Percentiles rank a stretch among this genome's conserved stretches.
phyloP scores from a whole-genome alignment of 2,113 vertebrate species.

The Oryzias melastigma region DNA sequence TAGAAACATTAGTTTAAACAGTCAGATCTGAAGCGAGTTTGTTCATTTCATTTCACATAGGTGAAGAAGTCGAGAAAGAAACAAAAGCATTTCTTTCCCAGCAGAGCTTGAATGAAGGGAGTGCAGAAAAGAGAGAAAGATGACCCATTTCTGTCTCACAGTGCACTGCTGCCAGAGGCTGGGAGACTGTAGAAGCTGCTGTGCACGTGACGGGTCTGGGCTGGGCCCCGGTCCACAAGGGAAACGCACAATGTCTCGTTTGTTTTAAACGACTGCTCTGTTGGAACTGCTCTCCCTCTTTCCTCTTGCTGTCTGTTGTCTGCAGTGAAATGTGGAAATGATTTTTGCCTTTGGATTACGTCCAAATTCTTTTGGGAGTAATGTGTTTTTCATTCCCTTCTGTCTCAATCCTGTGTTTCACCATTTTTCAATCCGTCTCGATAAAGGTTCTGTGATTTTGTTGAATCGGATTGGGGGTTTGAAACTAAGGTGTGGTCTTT shows the following conservation, averaged over 20 bases:
- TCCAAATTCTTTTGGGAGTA: slow-evolving; percentile 77
- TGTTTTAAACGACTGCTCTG: slow-evolving; percentile 71
- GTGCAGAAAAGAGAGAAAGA: slow-evolving; percentile 49
- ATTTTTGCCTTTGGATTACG: slow-evolving; percentile 80
- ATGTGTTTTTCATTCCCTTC: slow-evolving; percentile 52
- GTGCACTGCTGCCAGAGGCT: slow-evolving; percentile 62
- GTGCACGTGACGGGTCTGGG: slow-evolving; percentile 70
- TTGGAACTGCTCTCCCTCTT: slow-evolving; percentile 60
- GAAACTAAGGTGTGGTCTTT: slow-evolving; percentile 36
- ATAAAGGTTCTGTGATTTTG: slow-evolving; percentile 52
- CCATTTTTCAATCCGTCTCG: slow-evolving; percentile 63
- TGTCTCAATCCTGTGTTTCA: slow-evolving; percentile 40
- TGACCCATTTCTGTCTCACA: slow-evolving; percentile 76
- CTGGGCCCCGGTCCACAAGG: slow-evolving; percentile 64
- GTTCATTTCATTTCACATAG: slow-evolving; percentile 6
- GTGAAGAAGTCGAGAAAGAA: slow-evolving; percentile 33
- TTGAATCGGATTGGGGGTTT: slow-evolving; percentile 34
- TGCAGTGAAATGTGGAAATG: slow-evolving; percentile 83
- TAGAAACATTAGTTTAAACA: background rate
- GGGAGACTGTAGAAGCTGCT: slow-evolving; percentile 57
- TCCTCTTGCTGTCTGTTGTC: slow-evolving; percentile 72
- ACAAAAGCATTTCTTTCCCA: slow-evolving; percentile 48
- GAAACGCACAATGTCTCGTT: slow-evolving; percentile 76
- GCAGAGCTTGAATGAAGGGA: slow-evolving; percentile 47
- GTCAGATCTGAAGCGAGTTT: slow-evolving; percentile 2